Percentiles rank a stretch among this genome's conserved stretches.
Conservation (phyloP, 2,888 invertebrate species). For the Mythimna loreyi region DNA sequence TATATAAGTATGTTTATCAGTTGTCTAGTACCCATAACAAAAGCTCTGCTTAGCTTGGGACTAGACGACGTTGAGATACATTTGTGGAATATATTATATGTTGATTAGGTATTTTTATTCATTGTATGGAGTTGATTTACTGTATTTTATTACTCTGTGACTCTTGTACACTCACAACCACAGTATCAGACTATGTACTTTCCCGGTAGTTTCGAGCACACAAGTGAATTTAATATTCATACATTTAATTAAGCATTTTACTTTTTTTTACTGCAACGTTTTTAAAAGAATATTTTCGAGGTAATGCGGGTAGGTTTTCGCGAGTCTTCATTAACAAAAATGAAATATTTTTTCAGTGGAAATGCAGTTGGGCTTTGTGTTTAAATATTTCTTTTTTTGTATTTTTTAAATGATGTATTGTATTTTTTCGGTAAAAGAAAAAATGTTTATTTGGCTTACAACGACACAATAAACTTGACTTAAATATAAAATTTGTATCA, state of each 20-base stretch:
- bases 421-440: neutral
- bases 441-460: too few species aligned
- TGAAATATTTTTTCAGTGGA: conserved; percentile 5
- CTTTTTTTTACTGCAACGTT: conserved; percentile 19
- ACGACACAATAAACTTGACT: too few species aligned
- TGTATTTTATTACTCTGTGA: neutral
- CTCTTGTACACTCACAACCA: neutral
- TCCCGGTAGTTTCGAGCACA: conserved; percentile 15
- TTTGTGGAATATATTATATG: too few species aligned
- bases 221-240: conserved; percentile 38
- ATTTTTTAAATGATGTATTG: neutral
- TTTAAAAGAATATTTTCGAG: conserved; percentile 20
- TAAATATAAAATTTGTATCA: too few species aligned
- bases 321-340: conserved; percentile 21
- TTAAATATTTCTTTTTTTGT: neutral
- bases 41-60: too few species aligned
- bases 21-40: too few species aligned
- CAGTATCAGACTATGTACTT: neutral
- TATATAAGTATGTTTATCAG: too few species aligned
- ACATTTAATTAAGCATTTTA: conserved; percentile 33
- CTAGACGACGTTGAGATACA: too few species aligned
- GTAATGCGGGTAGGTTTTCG: neutral
- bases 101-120: too few species aligned
- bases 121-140: too few species aligned
- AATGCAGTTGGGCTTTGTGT: conserved; percentile 8